These are phyloP conservation scores for Holothuria scabra DNA, from an alignment of 53 echinoderm and acorn worm genomes.

Conservation along the genomic window DNA sequence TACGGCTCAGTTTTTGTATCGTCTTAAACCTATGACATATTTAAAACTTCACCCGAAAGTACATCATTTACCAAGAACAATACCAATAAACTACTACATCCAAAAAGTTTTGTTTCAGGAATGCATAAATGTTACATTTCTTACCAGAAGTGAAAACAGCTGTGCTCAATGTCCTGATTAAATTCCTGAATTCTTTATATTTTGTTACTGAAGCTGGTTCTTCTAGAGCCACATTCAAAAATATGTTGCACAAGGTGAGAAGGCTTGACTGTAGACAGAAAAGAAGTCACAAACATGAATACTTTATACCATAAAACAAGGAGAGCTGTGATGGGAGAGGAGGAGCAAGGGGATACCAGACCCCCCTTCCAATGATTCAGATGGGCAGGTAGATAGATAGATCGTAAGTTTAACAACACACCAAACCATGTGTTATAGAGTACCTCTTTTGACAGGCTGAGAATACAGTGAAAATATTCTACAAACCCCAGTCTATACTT, in stretches of 20 bases:
- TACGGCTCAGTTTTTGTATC: not conserved
- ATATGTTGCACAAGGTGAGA: slow-evolving; percentile 85
- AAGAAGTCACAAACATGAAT: too few relatives aligned
- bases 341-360: too few relatives aligned
- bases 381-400: too few relatives aligned
- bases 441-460: too few relatives aligned
- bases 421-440: too few relatives aligned
- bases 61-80: not conserved
- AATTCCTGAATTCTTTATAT: slow-evolving; percentile 4
- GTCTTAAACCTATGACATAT: not conserved
- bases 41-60: not conserved
- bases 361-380: too few relatives aligned
- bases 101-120: not conserved
- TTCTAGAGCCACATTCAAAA: slow-evolving; percentile 84
- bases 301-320: too few relatives aligned
- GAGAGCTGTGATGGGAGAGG: too few relatives aligned
- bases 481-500: too few relatives aligned
- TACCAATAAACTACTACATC: not conserved
- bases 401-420: too few relatives aligned
- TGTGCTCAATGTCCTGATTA: not conserved
- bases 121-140: not conserved
- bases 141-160: slow-evolving; percentile 5
- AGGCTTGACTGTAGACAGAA: slow-evolving; percentile 67
- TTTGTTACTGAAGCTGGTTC: slow-evolving; percentile 68
- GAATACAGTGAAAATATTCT: too few relatives aligned